phyloP scores from a whole-genome alignment of 2,888 invertebrate genomes.

The Synanthedon tipuliformis region DNA sequence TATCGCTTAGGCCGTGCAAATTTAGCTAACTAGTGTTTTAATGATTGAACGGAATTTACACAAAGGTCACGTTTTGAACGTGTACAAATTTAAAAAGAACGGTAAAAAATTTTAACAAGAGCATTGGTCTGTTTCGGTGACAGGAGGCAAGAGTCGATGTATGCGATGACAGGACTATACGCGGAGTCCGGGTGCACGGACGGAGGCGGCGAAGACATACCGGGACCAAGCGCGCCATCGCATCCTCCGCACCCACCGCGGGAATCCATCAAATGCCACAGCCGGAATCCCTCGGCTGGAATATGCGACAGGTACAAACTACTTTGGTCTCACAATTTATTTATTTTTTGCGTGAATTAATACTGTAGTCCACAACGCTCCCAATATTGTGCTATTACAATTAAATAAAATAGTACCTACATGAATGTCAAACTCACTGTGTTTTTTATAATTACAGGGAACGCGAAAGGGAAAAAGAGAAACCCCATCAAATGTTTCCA shows the following conservation, averaged over 20 bases:
- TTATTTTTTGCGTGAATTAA: no score
- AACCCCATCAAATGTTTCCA: conserved; percentile 68
- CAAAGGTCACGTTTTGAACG: no score
- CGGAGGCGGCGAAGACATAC: conserved; percentile 63
- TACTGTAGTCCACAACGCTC: not conserved
- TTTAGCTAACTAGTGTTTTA: no score
- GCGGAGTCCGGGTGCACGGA: conserved; percentile 77
- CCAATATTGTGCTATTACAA: no score
- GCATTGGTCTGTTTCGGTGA: conserved; percentile 3
- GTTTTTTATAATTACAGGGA: conserved; percentile 35
- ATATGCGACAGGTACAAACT: conserved; percentile 73
- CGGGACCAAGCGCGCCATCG: conserved; percentile 58
- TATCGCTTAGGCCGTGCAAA: no score
- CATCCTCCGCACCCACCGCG: conserved; percentile 34
- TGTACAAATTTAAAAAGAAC: no score
- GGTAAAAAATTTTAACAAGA: not conserved
- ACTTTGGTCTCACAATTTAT: not conserved
- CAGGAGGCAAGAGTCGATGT: conserved; percentile 89
- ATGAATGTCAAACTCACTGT: no score
- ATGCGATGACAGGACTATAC: conserved; percentile 88
- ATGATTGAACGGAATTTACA: no score
- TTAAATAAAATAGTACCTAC: no score
- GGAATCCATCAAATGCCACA: conserved; percentile 77
- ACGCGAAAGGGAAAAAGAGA: conserved; percentile 70
- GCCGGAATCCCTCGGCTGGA: conserved; percentile 82